Conservation (phyloP, 2,888 invertebrate species). For the Papilio elwesi region DNA sequence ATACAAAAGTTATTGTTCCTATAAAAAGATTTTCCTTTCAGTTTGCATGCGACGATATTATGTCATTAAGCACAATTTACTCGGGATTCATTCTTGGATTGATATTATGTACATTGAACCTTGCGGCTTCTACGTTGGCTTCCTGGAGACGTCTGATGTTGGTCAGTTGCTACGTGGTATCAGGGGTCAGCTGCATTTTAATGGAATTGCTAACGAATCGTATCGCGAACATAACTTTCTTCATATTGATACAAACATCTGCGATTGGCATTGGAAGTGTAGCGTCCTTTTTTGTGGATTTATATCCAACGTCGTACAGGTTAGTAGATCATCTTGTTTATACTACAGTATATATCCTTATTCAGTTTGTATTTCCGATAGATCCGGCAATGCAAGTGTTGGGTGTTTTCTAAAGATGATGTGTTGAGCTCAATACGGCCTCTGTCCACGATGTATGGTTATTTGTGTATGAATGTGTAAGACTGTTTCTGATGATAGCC, state of each 20-base stretch:
- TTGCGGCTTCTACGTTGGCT: conserved; percentile 69
- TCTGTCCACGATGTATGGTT: neutral
- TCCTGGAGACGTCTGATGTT: conserved; percentile 78
- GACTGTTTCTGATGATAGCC: too few relatives aligned
- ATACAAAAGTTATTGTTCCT: too few relatives aligned
- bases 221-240: conserved; percentile 57
- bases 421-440: neutral
- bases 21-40: conserved; percentile 43
- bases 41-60: conserved; percentile 68
- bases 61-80: conserved; percentile 83
- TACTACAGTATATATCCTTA: neutral
- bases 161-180: conserved; percentile 67
- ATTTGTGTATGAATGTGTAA: too few relatives aligned
- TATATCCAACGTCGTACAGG: conserved; percentile 67
- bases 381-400: too few relatives aligned
- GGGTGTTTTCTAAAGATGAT: neutral
- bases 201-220: conserved; percentile 69
- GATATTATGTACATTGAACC: conserved; percentile 81
- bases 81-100: conserved; percentile 85
- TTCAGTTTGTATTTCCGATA: neutral
- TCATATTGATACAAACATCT: conserved; percentile 58
- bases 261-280: conserved; percentile 57
- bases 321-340: conserved; percentile 44
- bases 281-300: conserved; percentile 61
- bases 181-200: conserved; percentile 80